These are phyloP conservation scores for Acronicta alni DNA, from an alignment of 2,888 invertebrate genomes.

Conservation along the genomic window DNA sequence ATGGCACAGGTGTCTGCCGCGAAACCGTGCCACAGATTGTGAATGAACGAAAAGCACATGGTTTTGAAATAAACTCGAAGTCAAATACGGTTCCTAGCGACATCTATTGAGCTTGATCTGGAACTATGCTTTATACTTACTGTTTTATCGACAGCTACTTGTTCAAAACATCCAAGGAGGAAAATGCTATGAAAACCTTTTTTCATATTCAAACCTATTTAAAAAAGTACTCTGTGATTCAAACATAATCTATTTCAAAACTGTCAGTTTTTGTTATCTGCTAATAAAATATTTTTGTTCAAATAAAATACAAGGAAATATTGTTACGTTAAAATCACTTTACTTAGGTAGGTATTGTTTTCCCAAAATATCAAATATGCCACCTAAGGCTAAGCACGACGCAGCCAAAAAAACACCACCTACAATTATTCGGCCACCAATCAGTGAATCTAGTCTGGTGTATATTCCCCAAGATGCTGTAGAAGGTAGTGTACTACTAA, in stretches of 20 bases:
- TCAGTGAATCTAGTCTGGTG: constrained; percentile 78
- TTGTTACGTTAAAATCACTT: background rate
- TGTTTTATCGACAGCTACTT: constrained; percentile 68
- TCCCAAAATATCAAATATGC: too few relatives aligned
- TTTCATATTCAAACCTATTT: background rate
- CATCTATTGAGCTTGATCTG: constrained; percentile 62
- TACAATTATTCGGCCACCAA: constrained; percentile 65
- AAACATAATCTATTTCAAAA: background rate
- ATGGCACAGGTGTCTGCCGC: constrained; percentile 65
- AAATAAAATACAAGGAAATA: background rate
- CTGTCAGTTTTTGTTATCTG: background rate
- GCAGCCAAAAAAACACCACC: constrained; percentile 66
- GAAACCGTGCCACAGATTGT: constrained; percentile 65
- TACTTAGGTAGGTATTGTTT: too few relatives aligned
- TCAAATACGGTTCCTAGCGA: constrained; percentile 49
- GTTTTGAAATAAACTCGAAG: constrained; percentile 21
- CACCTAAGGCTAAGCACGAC: constrained; percentile 63
- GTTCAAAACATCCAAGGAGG: background rate
- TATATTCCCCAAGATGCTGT: constrained; percentile 71
- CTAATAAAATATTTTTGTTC: background rate
- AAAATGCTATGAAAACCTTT: constrained; percentile 11
- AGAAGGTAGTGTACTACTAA: constrained; percentile 65
- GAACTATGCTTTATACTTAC: constrained; percentile 31
- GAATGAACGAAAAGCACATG: constrained; percentile 42
- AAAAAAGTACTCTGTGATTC: background rate